phyloP scores from a whole-genome alignment of 2,113 vertebrate species.

The Rhinoderma darwinii region DNA sequence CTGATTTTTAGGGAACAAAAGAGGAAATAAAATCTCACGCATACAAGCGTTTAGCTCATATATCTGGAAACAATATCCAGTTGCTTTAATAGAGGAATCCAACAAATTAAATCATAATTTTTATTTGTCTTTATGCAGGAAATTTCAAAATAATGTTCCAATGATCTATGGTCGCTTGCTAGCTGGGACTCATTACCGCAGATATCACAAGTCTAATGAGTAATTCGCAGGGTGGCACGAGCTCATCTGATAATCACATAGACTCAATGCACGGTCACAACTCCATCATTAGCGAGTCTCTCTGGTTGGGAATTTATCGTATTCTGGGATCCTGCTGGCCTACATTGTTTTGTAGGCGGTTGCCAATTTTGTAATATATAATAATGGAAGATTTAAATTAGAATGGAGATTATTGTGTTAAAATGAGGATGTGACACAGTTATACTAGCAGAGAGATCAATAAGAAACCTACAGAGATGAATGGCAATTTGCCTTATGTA shows the following conservation, averaged over 20 bases:
- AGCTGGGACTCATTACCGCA: conserved; percentile 9
- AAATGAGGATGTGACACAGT: not conserved
- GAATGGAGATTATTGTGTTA: not conserved
- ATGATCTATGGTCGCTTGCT: not conserved
- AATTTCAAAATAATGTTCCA: not conserved
- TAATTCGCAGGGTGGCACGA: not conserved
- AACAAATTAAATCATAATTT: not conserved
- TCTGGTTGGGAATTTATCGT: not conserved
- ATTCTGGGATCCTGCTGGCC: not conserved
- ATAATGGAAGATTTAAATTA: not conserved
- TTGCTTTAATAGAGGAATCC: not conserved
- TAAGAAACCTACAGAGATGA: not conserved
- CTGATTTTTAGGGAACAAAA: not conserved
- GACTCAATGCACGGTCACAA: not conserved
- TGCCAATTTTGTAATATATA: not conserved
- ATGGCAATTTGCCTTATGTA: not conserved
- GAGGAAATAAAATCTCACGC: not conserved
- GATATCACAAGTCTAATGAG: not conserved
- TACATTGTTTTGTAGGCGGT: not conserved
- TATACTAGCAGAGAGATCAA: not conserved
- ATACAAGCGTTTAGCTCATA: not conserved
- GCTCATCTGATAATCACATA: conserved; percentile 2
- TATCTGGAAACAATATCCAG: not conserved
- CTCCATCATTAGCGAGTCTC: not conserved
- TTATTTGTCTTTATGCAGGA: not conserved